Base-by-base conservation (phyloP, 2,113 vertebrate species). In the Ceuthmochares aereus region DNA sequence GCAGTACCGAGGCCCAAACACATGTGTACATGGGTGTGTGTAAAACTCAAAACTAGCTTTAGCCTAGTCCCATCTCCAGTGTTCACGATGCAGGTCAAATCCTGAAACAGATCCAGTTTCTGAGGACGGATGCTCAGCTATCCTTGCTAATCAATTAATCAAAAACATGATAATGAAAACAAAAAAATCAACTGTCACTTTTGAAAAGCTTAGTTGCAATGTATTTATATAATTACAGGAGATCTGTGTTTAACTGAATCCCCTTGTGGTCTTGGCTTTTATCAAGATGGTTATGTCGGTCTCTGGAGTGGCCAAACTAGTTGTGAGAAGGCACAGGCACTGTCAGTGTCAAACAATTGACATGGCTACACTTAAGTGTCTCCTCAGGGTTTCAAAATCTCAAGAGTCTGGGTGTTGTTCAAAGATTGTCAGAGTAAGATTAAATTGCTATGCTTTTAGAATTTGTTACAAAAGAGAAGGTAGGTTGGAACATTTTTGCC, bases 1-100 rank as follows among this genome's bases (percentile, higher is more conserved):
- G 13, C 3, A 30, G 26, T 13, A 42, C 10, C 10, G 40, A 32
- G 22, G 60, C 14, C n/a, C 52, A 59, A 59, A 17, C 36, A 36
- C 7, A 1, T 0, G 4, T 8, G 6, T 16, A 9, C 43, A 45
- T 10, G 4, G 12, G 7, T 7, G 4, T 4, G 14, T 14, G 15
- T 14, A 42, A 34, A 34, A 47, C 36, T 34, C 79, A 45, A 30
- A 54, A 59, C 6, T 9, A 90, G 18, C 29, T 88, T 25, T 17
- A 67, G 20, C 21, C 59, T 52, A 40, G 51, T n/a, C 29, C 29
- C 66, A 9, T 59, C 18, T 60, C 60, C 43, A 13, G 12, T 9
- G 9, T 36, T 66, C 13, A 8, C 4, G 25, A 22, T 30, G 21
- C 16, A 75, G 64, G n/a, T 58, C 55, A 64, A 67, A 67, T 6